phyloP scores from a whole-genome alignment of 1,140 invertebrate genomes.

The Mercenaria mercenaria region DNA sequence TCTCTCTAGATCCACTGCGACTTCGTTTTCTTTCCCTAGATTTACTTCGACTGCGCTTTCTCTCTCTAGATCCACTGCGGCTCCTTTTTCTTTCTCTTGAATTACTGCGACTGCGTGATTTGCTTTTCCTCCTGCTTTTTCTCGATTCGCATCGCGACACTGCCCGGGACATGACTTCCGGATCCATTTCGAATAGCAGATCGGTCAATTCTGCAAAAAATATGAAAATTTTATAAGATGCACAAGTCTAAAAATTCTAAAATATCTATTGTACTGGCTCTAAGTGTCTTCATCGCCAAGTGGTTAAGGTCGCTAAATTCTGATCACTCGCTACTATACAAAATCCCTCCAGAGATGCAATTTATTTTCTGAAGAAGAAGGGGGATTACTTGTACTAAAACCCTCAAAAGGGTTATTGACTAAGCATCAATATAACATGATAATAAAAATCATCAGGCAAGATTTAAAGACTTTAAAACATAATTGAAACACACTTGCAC shows the following conservation, averaged over 20 bases:
- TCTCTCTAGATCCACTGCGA: background rate
- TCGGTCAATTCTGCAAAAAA: constrained; percentile 23
- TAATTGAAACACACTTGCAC: too few relatives aligned
- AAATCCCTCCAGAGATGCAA: too few relatives aligned
- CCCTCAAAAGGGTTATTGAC: too few relatives aligned
- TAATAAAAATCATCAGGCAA: too few relatives aligned
- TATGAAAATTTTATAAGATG: background rate
- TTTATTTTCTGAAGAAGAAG: too few relatives aligned
- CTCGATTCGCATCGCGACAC: background rate
- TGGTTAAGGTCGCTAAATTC: too few relatives aligned
- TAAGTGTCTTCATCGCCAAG: too few relatives aligned
- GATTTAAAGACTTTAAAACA: too few relatives aligned
- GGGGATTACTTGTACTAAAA: too few relatives aligned
- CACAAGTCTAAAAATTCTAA: background rate
- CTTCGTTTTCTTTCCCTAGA: background rate
- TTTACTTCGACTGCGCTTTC: background rate
- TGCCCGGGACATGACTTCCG: background rate
- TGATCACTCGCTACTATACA: too few relatives aligned
- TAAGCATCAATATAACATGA: too few relatives aligned
- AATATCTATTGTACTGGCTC: too few relatives aligned
- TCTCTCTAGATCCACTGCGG: background rate
- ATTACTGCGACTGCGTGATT: background rate
- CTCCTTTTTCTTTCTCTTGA: background rate
- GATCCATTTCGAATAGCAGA: constrained; percentile 10
- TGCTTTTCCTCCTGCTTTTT: background rate